Evolutionary conservation across 2,888 invertebrate genomes (phyloP).

Genomic region (Eudemis profundana): DNA sequence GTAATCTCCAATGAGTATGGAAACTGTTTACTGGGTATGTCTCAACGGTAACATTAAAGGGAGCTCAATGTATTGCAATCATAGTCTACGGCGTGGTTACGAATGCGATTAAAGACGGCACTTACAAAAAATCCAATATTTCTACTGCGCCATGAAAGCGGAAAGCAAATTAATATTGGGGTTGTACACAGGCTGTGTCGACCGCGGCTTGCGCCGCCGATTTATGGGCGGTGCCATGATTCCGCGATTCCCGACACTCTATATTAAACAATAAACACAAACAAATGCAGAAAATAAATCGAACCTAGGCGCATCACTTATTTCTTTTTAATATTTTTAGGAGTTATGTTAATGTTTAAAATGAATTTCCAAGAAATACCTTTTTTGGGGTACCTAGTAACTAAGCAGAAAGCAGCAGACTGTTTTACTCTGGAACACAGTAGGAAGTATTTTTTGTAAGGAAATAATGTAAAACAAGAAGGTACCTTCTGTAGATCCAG

Average conservation of each 20-base stretch:
- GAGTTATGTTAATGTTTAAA: too few relatives aligned
- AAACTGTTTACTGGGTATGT: too few relatives aligned
- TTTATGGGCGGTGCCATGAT: constrained; percentile 2
- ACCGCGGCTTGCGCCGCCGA: constrained; percentile 9
- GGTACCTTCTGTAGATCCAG: too few relatives aligned
- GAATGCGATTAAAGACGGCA: not conserved
- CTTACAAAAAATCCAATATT: not conserved
- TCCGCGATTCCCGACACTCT: not conserved
- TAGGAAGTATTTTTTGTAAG: too few relatives aligned
- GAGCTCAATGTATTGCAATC: not conserved
- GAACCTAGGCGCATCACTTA: not conserved
- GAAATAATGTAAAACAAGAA: too few relatives aligned
- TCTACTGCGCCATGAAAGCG: not conserved
- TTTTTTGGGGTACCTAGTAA: too few relatives aligned
- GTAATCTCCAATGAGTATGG: too few relatives aligned
- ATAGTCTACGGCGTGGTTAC: not conserved
- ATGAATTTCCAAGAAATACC: too few relatives aligned
- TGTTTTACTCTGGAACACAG: too few relatives aligned
- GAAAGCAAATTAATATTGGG: constrained; percentile 26
- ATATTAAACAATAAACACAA: not conserved
- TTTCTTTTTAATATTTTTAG: not conserved
- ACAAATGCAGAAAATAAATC: not conserved
- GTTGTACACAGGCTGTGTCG: constrained; percentile 22
- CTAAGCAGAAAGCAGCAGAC: too few relatives aligned
- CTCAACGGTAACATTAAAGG: too few relatives aligned